phyloP scores from a whole-genome alignment of 2,797 vertebrate genomes.

The Ciconia nigra region DNA sequence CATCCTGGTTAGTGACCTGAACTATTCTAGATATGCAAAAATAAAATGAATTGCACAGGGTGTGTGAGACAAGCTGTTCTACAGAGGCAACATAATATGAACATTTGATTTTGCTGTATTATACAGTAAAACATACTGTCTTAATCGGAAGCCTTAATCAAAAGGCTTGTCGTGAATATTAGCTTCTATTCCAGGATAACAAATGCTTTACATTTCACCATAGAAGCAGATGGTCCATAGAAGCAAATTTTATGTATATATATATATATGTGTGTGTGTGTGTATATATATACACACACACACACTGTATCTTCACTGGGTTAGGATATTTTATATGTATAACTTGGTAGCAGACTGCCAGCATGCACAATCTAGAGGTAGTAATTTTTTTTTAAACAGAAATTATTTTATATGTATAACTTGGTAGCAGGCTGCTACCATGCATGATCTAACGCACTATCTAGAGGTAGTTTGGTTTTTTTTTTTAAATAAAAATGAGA shows the following conservation, averaged over 20 bases:
- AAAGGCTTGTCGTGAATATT: background rate
- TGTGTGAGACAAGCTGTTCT: background rate
- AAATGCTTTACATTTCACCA: background rate
- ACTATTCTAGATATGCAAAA: background rate
- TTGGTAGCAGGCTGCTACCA: background rate
- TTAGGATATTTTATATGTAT: background rate
- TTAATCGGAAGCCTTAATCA: constrained; percentile 24
- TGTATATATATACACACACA: too few relatives aligned
- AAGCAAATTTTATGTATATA: background rate
- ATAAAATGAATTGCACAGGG: background rate
- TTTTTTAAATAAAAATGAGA: background rate
- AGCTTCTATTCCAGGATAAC: background rate
- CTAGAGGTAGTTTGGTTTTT: background rate
- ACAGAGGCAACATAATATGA: background rate
- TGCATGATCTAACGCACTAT: background rate
- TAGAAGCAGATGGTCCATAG: background rate
- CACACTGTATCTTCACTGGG: background rate
- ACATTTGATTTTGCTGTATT: background rate
- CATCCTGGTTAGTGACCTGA: background rate
- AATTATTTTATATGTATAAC: background rate
- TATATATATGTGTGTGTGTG: background rate
- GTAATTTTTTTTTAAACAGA: background rate
- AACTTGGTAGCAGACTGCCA: background rate
- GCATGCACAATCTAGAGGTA: background rate
- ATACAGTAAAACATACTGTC: background rate